phyloP scores from a whole-genome alignment of 1,140 invertebrate genomes.

The Muscidifurax raptorellus region DNA sequence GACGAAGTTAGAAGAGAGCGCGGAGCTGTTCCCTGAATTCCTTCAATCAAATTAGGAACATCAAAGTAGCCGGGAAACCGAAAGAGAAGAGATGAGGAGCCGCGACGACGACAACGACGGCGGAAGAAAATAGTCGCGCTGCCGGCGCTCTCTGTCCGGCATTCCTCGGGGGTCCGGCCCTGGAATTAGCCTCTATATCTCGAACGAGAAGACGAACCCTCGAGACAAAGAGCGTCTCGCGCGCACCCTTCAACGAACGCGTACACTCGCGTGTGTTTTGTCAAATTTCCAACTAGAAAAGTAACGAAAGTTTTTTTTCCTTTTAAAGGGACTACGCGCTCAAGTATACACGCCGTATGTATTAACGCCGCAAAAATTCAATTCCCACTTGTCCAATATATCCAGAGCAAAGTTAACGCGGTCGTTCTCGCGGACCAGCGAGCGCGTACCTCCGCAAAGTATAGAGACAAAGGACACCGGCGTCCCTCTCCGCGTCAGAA shows the following conservation, averaged over 20 bases:
- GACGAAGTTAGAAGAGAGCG: conserved; percentile 66
- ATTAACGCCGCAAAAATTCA: too few species aligned
- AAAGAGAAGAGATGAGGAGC: conserved; percentile 62
- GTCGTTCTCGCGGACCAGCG: too few species aligned
- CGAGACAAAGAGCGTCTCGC: conserved; percentile 69
- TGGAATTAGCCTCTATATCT: conserved; percentile 74
- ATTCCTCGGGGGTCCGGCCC: conserved; percentile 71
- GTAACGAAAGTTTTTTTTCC: conserved; percentile 36
- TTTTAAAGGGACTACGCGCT: background rate
- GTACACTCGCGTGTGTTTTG: conserved; percentile 41
- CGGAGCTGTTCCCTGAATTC: conserved; percentile 72
- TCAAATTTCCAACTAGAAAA: conserved; percentile 49
- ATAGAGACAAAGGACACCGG: conserved; percentile 1
- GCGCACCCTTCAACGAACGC: conserved; percentile 39
- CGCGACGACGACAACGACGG: conserved; percentile 48
- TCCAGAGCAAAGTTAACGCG: too few species aligned
- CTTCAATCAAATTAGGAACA: conserved; percentile 77
- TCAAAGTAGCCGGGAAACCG: conserved; percentile 72
- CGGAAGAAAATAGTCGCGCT: conserved; percentile 46
- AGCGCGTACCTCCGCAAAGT: background rate
- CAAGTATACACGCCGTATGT: too few species aligned
- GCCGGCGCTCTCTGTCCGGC: conserved; percentile 51
- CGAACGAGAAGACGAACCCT: conserved; percentile 64
- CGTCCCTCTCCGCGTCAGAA: background rate
- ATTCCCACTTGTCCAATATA: too few species aligned